Base-by-base conservation (phyloP, 2,797 vertebrate species). In the Gymnopithys bicolor region DNA sequence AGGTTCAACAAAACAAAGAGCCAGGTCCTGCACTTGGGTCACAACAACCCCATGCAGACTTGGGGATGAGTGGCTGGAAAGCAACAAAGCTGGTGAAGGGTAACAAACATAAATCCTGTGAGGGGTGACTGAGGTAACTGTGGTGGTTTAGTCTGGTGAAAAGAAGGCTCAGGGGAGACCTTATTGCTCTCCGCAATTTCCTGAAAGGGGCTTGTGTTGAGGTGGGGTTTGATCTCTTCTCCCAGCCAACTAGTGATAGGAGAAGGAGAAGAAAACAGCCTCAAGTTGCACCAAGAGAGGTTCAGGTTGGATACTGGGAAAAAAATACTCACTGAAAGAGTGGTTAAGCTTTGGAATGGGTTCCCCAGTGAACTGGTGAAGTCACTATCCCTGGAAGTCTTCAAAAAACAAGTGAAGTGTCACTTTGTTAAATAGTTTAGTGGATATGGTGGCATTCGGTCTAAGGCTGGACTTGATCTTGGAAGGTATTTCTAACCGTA, bases 391-490 rank as follows among this genome's bases (percentile, higher is more conserved):
- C 33, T 22, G 24, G 17, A 74, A 18, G 14, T 14, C 52, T 23
- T 53, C 2, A 32, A 67, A 48, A 66, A 59, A 25, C 3, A 53
- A 67, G 24, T 19, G 53, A 5, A 35, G 23, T 14, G 14, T 19
- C 21, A 16, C 9, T 51, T 46, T 48, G 33, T 48, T 8, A 56
- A 22, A 35, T 13, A 22, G 4, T 48, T 81, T 55, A 68, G 39
- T 35, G 30, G 10, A 5, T 53, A 48, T 32, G 25, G 48, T 55
- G 32, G 9, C 23, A 68, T 55, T 35, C 59, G 28, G 67, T 68
- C 0, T 0, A 74, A 48, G 45, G 10, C 0, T 1, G 7, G 25
- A 55, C 18, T 60, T 52, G 17, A 67, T 73, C 37, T 53, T 55
- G 48, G 22, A 62, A 8, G 5, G 35, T 0, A 43, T 35, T 75